phyloP scores from a whole-genome alignment of 2,888 invertebrate species.

The Nemotelus nigrinus region DNA sequence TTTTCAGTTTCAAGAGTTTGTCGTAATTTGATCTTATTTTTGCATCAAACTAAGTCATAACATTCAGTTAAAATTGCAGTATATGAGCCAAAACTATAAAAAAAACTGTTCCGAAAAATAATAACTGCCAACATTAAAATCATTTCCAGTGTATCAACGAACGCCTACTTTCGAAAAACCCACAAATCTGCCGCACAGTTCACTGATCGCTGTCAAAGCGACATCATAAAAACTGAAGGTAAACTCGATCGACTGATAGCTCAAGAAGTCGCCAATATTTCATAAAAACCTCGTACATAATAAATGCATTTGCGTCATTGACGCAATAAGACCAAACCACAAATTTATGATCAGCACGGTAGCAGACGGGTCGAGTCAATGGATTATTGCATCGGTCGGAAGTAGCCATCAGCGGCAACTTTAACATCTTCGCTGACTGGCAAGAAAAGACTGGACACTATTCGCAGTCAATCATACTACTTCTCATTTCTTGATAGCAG shows the following conservation, averaged over 20 bases:
- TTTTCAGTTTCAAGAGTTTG: too few relatives aligned
- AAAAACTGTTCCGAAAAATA: too few relatives aligned
- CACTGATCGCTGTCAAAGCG: background rate
- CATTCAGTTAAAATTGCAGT: too few relatives aligned
- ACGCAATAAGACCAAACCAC: conserved; percentile 1
- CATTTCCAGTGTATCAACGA: too few relatives aligned
- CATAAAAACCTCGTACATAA: conserved; percentile 2
- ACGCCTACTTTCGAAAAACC: background rate
- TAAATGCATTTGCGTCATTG: conserved; percentile 12
- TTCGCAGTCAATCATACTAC: background rate
- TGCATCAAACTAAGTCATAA: too few relatives aligned
- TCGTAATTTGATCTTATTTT: too few relatives aligned
- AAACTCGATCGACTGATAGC: background rate
- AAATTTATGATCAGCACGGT: background rate
- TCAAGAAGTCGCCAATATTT: background rate
- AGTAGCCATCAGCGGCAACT: background rate
- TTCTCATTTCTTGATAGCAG: too few relatives aligned
- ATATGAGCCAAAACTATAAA: too few relatives aligned
- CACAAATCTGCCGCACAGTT: background rate
- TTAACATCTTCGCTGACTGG: background rate
- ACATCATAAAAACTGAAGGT: conserved; percentile 6
- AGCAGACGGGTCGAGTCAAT: background rate
- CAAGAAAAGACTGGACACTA: background rate
- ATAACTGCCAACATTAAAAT: too few relatives aligned
- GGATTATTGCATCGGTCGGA: background rate